These are phyloP conservation scores for Microtus californicus DNA, from an alignment of 2,797 vertebrate genomes.

Conservation along the genomic window DNA sequence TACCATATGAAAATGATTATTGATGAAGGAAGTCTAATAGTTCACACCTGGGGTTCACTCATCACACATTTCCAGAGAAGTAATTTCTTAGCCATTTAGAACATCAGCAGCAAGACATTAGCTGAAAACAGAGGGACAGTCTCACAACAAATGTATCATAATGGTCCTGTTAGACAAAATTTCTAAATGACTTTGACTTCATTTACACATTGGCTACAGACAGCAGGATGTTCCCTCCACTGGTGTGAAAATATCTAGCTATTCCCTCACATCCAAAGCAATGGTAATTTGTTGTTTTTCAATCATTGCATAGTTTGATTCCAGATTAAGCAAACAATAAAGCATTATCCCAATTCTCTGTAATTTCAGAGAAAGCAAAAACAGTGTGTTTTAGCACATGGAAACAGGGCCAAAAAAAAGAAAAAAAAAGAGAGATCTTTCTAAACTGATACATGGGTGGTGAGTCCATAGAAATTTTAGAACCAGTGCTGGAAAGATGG, in stretches of 20 bases:
- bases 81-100: constrained; percentile 62
- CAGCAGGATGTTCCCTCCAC: neutral
- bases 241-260: constrained; percentile 57
- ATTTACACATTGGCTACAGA: constrained; percentile 44
- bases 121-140: constrained; percentile 45
- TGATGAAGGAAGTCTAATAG: constrained; percentile 13
- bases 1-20: constrained; percentile 53
- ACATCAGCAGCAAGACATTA: constrained; percentile 45
- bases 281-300: constrained; percentile 60
- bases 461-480: neutral
- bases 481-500: neutral
- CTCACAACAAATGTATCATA: constrained; percentile 47
- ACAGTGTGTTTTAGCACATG: constrained; percentile 4
- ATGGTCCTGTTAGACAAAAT: constrained; percentile 20
- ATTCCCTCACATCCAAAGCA: constrained; percentile 54
- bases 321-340: constrained; percentile 51
- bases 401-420: neutral
- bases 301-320: constrained; percentile 49
- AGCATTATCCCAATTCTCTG: neutral
- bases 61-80: constrained; percentile 28
- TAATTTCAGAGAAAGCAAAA: constrained; percentile 53
- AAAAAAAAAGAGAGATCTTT: neutral
- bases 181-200: constrained; percentile 46
- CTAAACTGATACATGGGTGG: neutral
- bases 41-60: constrained; percentile 41